A percentile compares a stretch with the other conserved stretches of the same genome.
Conservation (phyloP, 2,113 vertebrate species). For the Colius striatus region DNA sequence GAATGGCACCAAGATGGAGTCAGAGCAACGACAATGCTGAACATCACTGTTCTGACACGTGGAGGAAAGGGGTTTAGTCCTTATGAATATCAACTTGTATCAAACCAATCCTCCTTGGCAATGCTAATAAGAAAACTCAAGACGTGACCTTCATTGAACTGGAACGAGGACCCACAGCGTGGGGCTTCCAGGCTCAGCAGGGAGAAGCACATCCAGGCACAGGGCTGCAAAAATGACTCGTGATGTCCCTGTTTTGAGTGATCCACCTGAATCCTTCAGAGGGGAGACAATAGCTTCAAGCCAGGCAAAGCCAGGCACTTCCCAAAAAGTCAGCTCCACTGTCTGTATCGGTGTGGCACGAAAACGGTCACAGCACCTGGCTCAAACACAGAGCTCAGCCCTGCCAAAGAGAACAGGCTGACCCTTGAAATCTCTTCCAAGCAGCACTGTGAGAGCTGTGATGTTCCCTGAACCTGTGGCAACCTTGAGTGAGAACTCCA, state of each 20-base stretch:
- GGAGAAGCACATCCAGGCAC: fast-evolving
- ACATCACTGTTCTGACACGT: fast-evolving
- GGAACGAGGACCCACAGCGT: fast-evolving
- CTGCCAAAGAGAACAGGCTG: constrained; percentile 17
- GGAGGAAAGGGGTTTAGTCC: not conserved
- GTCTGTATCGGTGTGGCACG: not conserved
- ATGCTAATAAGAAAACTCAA: not conserved
- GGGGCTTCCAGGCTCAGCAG: not conserved
- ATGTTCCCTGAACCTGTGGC: not conserved
- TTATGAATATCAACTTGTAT: not conserved
- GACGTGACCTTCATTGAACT: fast-evolving
- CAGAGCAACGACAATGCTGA: not conserved
- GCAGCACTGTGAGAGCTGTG: not conserved
- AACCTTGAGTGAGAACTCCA: not conserved
- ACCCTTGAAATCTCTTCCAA: constrained; percentile 13
- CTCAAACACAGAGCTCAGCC: not conserved
- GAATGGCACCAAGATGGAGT: not conserved
- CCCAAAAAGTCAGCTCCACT: not conserved
- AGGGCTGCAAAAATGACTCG: not conserved
- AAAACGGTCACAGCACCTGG: fast-evolving
- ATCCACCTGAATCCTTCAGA: fast-evolving
- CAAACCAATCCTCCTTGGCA: not conserved
- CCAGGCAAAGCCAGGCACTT: not conserved
- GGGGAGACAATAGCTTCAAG: not conserved
- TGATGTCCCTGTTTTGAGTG: fast-evolving